phyloP scores from a whole-genome alignment of 2,113 vertebrate species.

The Oncorhynchus tshawytscha region DNA sequence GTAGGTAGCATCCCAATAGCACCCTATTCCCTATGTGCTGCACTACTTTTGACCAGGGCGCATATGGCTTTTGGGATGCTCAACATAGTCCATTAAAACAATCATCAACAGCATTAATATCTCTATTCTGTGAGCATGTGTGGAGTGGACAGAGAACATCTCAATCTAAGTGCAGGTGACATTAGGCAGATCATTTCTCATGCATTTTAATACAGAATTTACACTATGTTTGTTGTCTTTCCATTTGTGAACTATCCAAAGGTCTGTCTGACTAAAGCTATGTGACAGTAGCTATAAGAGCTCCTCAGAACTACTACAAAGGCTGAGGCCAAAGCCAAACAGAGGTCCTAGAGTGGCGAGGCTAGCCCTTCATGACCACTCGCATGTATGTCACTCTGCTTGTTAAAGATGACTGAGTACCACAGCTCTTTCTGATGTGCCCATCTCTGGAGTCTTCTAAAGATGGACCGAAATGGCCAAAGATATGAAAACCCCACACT shows the following conservation, averaged over 20 bases:
- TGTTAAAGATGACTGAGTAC: neutral
- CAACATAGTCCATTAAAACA: neutral
- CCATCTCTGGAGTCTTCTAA: conserved; percentile 10
- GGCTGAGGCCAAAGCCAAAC: conserved; percentile 22
- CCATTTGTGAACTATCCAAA: conserved; percentile 13
- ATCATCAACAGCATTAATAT: neutral
- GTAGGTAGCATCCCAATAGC: neutral
- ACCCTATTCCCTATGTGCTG: no score
- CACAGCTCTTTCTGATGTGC: conserved; percentile 23
- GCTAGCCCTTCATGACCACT: neutral
- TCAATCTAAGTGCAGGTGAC: conserved; percentile 9
- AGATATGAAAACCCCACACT: conserved; percentile 17
- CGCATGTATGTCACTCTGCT: conserved; percentile 19
- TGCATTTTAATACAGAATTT: conserved; percentile 21
- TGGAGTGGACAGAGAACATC: neutral
- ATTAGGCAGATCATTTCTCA: neutral
- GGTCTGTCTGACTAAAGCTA: conserved; percentile 32
- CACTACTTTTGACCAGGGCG: no score
- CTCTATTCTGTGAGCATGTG: neutral
- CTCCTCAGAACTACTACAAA: conserved; percentile 22
- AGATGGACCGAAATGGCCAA: conserved; percentile 7
- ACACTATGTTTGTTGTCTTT: neutral
- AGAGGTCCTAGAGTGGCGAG: neutral
- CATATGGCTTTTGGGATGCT: neutral
- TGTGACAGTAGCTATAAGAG: neutral